Evolutionary conservation across 1,140 invertebrate genomes (phyloP).

Genomic region (Manduca sexta): DNA sequence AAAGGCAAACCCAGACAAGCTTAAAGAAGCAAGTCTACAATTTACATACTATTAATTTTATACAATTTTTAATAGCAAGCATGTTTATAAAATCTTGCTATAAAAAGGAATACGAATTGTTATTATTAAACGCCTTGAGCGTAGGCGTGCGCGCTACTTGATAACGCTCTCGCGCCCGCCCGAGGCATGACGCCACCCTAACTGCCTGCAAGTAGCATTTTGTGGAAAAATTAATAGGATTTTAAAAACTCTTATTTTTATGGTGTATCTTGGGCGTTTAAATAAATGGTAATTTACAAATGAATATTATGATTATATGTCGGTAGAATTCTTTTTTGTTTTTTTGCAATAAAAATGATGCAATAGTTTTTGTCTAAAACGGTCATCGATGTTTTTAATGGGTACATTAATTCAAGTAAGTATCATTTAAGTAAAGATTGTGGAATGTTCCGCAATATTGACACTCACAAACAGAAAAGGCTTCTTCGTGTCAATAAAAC

Average conservation of each 20-base stretch:
- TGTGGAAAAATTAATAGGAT: not conserved
- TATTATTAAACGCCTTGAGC: slow-evolving; percentile 3
- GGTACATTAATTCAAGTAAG: too few species aligned
- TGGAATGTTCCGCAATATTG: too few species aligned
- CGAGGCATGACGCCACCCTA: slow-evolving; percentile 8
- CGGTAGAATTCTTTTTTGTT: not conserved
- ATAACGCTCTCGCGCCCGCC: slow-evolving; percentile 23
- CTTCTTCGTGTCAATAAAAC: too few species aligned
- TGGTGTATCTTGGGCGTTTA: not conserved
- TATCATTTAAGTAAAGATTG: too few species aligned
- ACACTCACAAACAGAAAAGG: too few species aligned
- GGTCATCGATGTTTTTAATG: too few species aligned
- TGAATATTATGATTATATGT: slow-evolving; percentile 1
- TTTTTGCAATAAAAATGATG: not conserved
- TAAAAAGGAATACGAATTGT: not conserved
- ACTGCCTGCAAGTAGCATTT: not conserved
- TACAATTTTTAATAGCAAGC: too few species aligned
- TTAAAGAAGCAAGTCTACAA: too few species aligned
- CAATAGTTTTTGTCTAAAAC: too few species aligned
- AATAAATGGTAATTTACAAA: slow-evolving; percentile 20
- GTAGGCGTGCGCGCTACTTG: slow-evolving; percentile 22
- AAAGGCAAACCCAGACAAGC: too few species aligned
- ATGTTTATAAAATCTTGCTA: too few species aligned
- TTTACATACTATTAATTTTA: too few species aligned
- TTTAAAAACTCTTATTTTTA: slow-evolving; percentile 1